A percentile compares a stretch with the other conserved stretches of the same genome.
phyloP scores from a whole-genome alignment of 53 echinoderm and acorn worm species.

The Luidia sarsii region DNA sequence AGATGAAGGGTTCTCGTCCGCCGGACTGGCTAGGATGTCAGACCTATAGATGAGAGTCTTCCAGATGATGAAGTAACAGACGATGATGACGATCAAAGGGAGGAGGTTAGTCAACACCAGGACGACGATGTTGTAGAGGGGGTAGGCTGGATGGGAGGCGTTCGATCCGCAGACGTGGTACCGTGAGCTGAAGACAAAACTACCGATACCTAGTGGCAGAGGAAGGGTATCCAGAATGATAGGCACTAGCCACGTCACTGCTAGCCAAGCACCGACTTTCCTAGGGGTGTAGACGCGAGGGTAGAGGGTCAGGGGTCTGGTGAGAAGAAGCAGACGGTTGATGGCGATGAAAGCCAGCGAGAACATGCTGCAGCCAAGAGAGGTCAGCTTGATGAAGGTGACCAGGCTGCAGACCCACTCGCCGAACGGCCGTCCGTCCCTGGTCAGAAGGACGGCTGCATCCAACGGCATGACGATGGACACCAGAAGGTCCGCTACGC shows the following conservation, averaged over 20 bases:
- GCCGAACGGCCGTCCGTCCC: too few relatives aligned
- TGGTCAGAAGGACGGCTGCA: too few relatives aligned
- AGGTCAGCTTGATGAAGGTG: neutral
- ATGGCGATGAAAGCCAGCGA: conserved; percentile 10
- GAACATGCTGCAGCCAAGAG: conserved; percentile 7
- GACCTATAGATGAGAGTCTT: neutral
- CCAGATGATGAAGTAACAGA: neutral
- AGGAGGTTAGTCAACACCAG: neutral
- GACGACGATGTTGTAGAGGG: neutral
- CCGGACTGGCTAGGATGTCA: neutral
- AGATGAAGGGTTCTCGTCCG: too few relatives aligned
- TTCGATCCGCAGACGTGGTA: neutral
- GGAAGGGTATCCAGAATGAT: neutral
- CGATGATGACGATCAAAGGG: neutral
- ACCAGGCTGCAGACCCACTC: too few relatives aligned
- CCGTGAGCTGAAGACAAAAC: neutral
- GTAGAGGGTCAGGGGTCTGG: conserved; percentile 4
- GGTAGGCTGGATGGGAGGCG: neutral
- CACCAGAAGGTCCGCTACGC: conserved; percentile 59
- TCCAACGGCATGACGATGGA: neutral
- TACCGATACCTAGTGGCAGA: neutral
- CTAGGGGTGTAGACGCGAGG: neutral
- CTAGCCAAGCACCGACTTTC: neutral
- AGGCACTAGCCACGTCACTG: neutral
- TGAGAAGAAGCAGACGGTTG: conserved; percentile 23